Percentiles rank a stretch among this genome's conserved stretches.
These are phyloP conservation scores for Ochropleura leucogaster DNA, from an alignment of 2,888 invertebrate genomes.

Conservation along the genomic window DNA sequence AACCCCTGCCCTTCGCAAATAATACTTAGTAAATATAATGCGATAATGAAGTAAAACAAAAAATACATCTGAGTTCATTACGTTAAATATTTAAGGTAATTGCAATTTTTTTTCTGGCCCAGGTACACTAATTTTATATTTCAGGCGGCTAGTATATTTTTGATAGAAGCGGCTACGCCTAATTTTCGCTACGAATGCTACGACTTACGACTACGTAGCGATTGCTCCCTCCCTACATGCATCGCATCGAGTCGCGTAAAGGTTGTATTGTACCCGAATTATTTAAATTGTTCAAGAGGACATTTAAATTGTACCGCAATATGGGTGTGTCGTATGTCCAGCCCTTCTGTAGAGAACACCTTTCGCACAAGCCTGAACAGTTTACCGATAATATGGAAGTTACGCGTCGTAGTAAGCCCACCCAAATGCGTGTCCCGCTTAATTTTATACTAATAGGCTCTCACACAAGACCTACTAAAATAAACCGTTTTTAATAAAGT, in stretches of 20 bases:
- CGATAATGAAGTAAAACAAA: not conserved
- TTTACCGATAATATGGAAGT: not conserved
- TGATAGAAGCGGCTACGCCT: no score
- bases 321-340: not conserved
- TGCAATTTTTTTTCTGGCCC: slow-evolving; percentile 5
- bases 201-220: slow-evolving; percentile 26
- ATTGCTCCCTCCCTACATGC: not conserved
- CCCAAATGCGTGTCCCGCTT: not conserved
- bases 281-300: not conserved
- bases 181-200: slow-evolving; percentile 29
- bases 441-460: slow-evolving; percentile 3
- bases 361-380: slow-evolving; percentile 1
- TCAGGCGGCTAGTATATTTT: not conserved
- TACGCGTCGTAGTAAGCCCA: not conserved
- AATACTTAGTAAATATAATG: not conserved
- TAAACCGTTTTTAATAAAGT: slow-evolving; percentile 42
- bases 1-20: no score
- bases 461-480: slow-evolving; percentile 19
- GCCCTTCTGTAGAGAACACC: not conserved
- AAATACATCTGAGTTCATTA: not conserved
- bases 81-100: not conserved
- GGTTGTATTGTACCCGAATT: not conserved
- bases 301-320: not conserved
- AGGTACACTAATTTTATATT: slow-evolving; percentile 1
- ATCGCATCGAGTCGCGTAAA: no score